Evolutionary conservation across 2,113 vertebrate species (phyloP), one percentile per base, ranked within the genome.

Genomic region (Gallinago media): DNA sequence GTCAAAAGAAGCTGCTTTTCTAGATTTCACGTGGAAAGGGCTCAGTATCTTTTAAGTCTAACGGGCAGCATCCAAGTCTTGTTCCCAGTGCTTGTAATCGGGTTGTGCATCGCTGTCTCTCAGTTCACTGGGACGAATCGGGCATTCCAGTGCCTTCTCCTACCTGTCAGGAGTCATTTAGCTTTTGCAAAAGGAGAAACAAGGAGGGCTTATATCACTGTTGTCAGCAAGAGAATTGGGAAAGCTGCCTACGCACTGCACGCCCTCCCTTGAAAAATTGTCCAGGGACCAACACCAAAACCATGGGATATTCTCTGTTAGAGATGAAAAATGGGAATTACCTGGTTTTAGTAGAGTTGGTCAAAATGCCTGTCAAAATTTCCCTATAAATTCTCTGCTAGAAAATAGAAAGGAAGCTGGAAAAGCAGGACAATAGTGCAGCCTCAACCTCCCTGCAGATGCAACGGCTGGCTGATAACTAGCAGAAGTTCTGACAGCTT

Each of bases 151-250:
- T 3, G 4, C 63, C 52, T 61, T 65, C 72, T 40, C 31, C 20
- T 44, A 72, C 32, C 15, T 72, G 11, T 58, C 68, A 80, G 36
- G 12, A 58, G 20, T 49, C 36, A 54, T 42, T 67, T 63, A 54
- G 29, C 55, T 47, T 32, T 11, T 85, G 65, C 15, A 63, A 56
- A 75, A 68, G 25, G 8, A 9, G 9, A 59, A 38, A 38, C 13
- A 46, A 50, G 25, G 5, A 0, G 1, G 26, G 2, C 2, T 55
- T 68, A 12, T 29, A 20, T 56, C 44, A 65, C 14, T 15, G 3
- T 21, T 49, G 26, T 15, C 55, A 70, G 15, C 23, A 71, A 71
- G 17, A 9, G 9, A 84, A 34, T 31, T 55, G 6, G 20, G 46
- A 86, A 80, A 81, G 21, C 6, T 32, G 17, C 20, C 38, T 34